Evolutionary conservation across 2,888 invertebrate species (phyloP), one percentile per base, ranked within the genome.

Genomic region (Macaria liturata): DNA sequence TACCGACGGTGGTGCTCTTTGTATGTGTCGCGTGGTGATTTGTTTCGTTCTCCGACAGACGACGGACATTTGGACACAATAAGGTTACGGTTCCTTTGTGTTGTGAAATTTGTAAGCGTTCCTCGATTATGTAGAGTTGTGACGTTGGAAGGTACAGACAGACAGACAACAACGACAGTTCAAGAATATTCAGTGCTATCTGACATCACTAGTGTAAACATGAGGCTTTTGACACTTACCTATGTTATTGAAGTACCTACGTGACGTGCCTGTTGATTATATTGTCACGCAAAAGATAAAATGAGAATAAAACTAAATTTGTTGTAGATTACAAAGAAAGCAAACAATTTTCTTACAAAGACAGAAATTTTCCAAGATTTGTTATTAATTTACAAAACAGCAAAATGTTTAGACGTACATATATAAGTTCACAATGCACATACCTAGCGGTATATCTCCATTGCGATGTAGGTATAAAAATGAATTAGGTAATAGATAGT

Each of bases 21-120:
- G 78, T 82, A 77, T 74, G 77, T 83, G 74, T 69, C 68, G 71
- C 74, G 74, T 75, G 65, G 74, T 78, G 76, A 75, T 80, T 72
- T 71, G 71, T 75, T 78, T 71, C 70, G 71, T 74, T 69, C 69
- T 62, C 66, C 67, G 66, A 66, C 63, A 54, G 65, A 70, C 64
- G 59, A 55, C 69, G 74, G 59, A 66, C 64, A 56, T 48, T 48
- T 57, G 62, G 68, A 72, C 67, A 79, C 77, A 80, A 81, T 76
- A 78, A 74, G 68, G 70, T 74, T 77, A 68, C 72, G 64, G 71
- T 76, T 81, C 80, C 89, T 88, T 88, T 90, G 89, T 90, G 83
- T 78, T 74, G 75, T 77, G 75, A 75, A 75, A 78, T 72, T 70
- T 62, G 62, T 69, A 69, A 71, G 67, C 52, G 52, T 46, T 54